These are phyloP conservation scores for Helobdella robusta DNA, from an alignment of 2,888 invertebrate species.

Conservation along the genomic window DNA sequence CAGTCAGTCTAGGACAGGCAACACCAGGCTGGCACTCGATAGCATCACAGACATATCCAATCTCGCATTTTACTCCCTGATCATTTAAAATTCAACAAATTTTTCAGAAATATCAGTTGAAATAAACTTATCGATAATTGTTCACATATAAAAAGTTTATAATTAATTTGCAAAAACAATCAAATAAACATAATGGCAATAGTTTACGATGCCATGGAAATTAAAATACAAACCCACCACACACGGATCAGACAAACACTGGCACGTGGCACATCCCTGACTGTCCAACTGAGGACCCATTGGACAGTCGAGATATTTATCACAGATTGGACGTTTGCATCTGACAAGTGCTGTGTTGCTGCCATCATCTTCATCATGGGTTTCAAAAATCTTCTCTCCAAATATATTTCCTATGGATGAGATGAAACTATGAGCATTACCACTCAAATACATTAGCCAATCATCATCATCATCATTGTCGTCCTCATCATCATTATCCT, in stretches of 20 bases:
- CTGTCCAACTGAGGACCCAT: constrained; percentile 21
- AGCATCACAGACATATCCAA: constrained; percentile 10
- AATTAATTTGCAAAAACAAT: background rate
- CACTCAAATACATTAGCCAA: too few species aligned
- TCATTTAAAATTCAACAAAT: background rate
- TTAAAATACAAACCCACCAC: constrained; percentile 8
- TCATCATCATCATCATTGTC: background rate
- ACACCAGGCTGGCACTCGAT: background rate
- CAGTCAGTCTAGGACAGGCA: background rate
- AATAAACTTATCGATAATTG: background rate
- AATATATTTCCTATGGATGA: background rate
- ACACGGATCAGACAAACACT: constrained; percentile 27
- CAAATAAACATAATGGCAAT: background rate
- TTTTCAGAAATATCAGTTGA: background rate
- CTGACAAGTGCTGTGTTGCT: constrained; percentile 16
- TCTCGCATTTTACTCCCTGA: constrained; percentile 14
- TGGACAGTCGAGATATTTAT: background rate
- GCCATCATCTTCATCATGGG: background rate
- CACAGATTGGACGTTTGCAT: constrained; percentile 26
- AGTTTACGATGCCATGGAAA: background rate
- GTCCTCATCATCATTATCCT: constrained; percentile 3
- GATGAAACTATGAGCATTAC: too few species aligned
- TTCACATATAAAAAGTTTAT: background rate
- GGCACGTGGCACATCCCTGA: constrained; percentile 22
- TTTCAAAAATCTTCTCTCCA: background rate